These are phyloP conservation scores for Lepidurus couesii DNA, from an alignment of 1,140 invertebrate genomes.

Conservation along the genomic window DNA sequence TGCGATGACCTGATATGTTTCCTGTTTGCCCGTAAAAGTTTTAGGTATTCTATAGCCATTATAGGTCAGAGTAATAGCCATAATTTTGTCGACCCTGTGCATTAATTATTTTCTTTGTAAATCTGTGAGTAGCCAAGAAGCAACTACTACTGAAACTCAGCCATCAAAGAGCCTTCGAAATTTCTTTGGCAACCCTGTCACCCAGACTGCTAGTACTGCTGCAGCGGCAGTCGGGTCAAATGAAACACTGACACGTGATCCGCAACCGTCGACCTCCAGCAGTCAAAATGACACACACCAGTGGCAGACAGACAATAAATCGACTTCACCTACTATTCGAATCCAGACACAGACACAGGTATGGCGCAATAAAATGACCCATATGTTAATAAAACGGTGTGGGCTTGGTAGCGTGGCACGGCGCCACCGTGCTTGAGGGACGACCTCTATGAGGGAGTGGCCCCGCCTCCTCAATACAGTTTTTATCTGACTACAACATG, in stretches of 20 bases:
- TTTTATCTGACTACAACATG: not conserved
- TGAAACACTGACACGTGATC: not conserved
- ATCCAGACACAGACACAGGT: not conserved
- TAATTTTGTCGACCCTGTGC: not conserved
- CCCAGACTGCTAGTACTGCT: not conserved
- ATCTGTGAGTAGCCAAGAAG: not conserved
- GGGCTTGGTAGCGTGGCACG: not conserved
- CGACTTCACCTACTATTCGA: not conserved
- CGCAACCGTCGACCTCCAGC: not conserved
- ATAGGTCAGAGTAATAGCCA: not conserved
- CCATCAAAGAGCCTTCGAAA: not conserved
- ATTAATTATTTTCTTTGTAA: not conserved
- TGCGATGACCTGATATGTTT: not conserved
- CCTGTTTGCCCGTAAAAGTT: not conserved
- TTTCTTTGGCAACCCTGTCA: not conserved
- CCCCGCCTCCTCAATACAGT: no score
- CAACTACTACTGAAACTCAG: not conserved
- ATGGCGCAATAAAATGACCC: not conserved
- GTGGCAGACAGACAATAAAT: not conserved
- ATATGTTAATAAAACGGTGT: not conserved
- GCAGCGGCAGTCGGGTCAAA: not conserved
- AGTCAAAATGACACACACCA: constrained; percentile 1
- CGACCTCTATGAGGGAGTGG: not conserved
- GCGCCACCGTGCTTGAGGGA: not conserved
- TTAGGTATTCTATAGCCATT: not conserved